A percentile compares a stretch with the other conserved stretches of the same genome.
Evolutionary conservation across 2,888 invertebrate genomes (phyloP).

Genomic region (Cynaeus angustus): DNA sequence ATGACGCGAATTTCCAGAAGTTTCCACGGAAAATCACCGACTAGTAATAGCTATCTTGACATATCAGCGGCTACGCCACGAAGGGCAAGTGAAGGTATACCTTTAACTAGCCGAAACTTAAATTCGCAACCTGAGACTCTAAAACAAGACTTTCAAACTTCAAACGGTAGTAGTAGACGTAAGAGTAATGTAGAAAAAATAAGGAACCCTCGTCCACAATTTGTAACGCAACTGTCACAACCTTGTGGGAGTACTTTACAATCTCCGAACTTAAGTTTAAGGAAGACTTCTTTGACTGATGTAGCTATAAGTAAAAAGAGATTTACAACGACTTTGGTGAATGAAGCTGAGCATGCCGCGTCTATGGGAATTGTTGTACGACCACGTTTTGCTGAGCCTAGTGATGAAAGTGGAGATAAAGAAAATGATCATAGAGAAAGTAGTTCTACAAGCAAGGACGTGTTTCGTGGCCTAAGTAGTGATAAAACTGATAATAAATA

Average conservation of each 20-base stretch:
- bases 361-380: slow-evolving; percentile 54
- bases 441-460: slow-evolving; percentile 11
- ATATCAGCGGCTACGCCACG: slow-evolving; percentile 59
- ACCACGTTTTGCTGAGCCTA: slow-evolving; percentile 11
- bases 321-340: slow-evolving; percentile 69
- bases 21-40: slow-evolving; percentile 69
- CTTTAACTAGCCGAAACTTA: slow-evolving; percentile 54
- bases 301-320: slow-evolving; percentile 59
- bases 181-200: slow-evolving; percentile 52
- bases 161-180: slow-evolving; percentile 31
- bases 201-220: slow-evolving; percentile 57
- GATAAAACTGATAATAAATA: slow-evolving; percentile 41
- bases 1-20: slow-evolving; percentile 72
- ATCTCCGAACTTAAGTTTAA: slow-evolving; percentile 42
- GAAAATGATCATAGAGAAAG: slow-evolving; percentile 14
- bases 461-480: slow-evolving; percentile 30
- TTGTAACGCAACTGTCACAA: slow-evolving; percentile 65
- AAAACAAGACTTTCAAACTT: slow-evolving; percentile 44
- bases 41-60: slow-evolving; percentile 60
- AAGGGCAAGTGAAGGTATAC: slow-evolving; percentile 66
- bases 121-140: slow-evolving; percentile 49
- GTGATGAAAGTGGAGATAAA: slow-evolving; percentile 4
- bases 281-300: slow-evolving; percentile 62
- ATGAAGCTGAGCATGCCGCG: slow-evolving; percentile 68
- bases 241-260: slow-evolving; percentile 57